Conservation (phyloP, 2,113 vertebrate genomes). For the Pristiophorus japonicus region DNA sequence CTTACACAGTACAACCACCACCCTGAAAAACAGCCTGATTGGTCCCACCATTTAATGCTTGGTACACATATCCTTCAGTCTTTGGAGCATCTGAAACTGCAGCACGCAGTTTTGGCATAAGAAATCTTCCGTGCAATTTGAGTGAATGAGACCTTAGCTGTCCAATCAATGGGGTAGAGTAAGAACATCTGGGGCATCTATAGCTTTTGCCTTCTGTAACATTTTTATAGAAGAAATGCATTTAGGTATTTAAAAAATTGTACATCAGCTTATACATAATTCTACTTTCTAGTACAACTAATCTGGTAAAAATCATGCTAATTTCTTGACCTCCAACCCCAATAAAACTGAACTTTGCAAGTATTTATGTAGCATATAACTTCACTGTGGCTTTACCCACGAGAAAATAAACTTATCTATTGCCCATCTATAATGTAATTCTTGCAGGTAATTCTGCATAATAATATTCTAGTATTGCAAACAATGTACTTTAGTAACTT, state of each 20-base stretch:
- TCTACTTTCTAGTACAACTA: background rate
- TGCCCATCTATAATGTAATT: background rate
- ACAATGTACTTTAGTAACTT: background rate
- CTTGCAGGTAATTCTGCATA: background rate
- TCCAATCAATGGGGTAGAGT: constrained; percentile 8
- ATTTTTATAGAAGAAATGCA: background rate
- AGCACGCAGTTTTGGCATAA: constrained; percentile 20
- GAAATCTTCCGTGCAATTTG: constrained; percentile 30
- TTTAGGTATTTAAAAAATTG: background rate
- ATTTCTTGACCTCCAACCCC: background rate
- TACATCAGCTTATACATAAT: background rate
- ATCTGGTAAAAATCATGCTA: background rate
- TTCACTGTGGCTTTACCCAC: background rate
- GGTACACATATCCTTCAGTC: constrained; percentile 2
- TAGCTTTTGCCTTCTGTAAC: constrained; percentile 15
- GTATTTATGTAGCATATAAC: background rate
- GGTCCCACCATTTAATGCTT: constrained; percentile 8
- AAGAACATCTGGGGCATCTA: constrained; percentile 22
- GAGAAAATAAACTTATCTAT: background rate
- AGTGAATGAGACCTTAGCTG: constrained; percentile 30
- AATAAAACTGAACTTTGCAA: background rate
- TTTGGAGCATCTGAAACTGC: background rate
- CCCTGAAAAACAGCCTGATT: background rate
- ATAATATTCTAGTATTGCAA: background rate
- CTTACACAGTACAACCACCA: background rate